Evolutionary conservation across 1,140 invertebrate genomes (phyloP), one percentile per base, ranked within the genome.

Genomic region (Steinernema feltiae): DNA sequence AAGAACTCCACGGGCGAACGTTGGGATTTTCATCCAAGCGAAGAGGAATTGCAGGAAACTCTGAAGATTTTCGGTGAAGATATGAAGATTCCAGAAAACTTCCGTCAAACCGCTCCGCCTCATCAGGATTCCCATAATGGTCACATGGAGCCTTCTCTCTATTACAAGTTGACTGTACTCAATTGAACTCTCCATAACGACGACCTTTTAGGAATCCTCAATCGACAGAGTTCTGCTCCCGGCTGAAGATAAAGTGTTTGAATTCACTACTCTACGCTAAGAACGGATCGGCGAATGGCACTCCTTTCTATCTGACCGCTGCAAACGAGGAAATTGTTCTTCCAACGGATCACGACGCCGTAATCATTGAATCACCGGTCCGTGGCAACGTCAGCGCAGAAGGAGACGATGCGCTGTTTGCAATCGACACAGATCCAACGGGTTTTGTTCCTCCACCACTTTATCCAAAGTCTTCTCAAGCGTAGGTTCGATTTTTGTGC

Each of bases 191-290:
- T 76, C 1, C n/a, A 41, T 71, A 15, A n/a, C n/a, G n/a, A n/a
- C n/a, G n/a, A n/a, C n/a, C 17, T 71, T 86, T 89, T 74, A 83
- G 90, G n/a, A 97, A 97, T 88, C 90, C 91, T 21, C 94, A 97
- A 87, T 94, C 93, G 3, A 90, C 89, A 1, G 83, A 89, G 32
- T 90, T 97, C 71, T 97, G 94, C 88, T 88, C 91, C 18, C 91
- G 88, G 85, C 86, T 97, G 27, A 89, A 90, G 12, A 89, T 94
- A 15, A 90, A 91, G 78, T 92, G 94, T 89, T 93, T 93, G 0
- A 86, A 89, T 77, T 81, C 84, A 30, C 79, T 85, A 24, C 80
- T 88, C 17, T 30, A 31, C 30, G 78, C 79, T 12, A 32, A 30
- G 35, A n/a, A 78, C 24, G 63, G 80, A 84, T 0, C 83, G 81